phyloP scores from a whole-genome alignment of 2,888 invertebrate species.

The Prenolepis imparis region DNA sequence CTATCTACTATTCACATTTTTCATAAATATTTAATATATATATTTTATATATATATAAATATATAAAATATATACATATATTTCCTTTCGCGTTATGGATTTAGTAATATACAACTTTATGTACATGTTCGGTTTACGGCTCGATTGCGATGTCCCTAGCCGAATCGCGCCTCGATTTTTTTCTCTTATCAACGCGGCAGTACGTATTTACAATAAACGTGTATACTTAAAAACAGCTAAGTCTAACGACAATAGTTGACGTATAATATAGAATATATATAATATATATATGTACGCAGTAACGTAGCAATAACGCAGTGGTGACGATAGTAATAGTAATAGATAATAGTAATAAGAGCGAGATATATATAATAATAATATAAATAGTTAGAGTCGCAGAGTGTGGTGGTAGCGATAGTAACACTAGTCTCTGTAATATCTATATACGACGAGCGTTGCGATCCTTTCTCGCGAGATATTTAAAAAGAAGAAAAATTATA shows the following conservation, averaged over 20 bases:
- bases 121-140: slow-evolving; percentile 69
- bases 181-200: slow-evolving; percentile 57
- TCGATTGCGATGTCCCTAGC: slow-evolving; percentile 51
- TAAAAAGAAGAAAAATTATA: slow-evolving; percentile 28
- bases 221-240: slow-evolving; percentile 60
- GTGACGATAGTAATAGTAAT: slow-evolving; percentile 62
- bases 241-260: slow-evolving; percentile 68
- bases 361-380: slow-evolving; percentile 51
- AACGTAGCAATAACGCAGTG: slow-evolving; percentile 65
- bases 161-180: slow-evolving; percentile 52
- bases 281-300: slow-evolving; percentile 60
- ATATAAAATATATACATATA: slow-evolving; percentile 23
- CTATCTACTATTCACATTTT: slow-evolving; percentile 80
- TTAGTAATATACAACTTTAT: slow-evolving; percentile 68
- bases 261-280: slow-evolving; percentile 66
- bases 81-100: slow-evolving; percentile 52
- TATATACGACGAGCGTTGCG: slow-evolving; percentile 43
- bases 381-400: slow-evolving; percentile 48
- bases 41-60: slow-evolving; percentile 52
- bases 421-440: slow-evolving; percentile 62
- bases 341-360: slow-evolving; percentile 60
- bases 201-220: slow-evolving; percentile 69
- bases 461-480: slow-evolving; percentile 50
- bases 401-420: slow-evolving; percentile 58
- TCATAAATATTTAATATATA: slow-evolving; percentile 61